Conservation (phyloP, 1,140 invertebrate species). For the Cyrtorhinus lividipennis region DNA sequence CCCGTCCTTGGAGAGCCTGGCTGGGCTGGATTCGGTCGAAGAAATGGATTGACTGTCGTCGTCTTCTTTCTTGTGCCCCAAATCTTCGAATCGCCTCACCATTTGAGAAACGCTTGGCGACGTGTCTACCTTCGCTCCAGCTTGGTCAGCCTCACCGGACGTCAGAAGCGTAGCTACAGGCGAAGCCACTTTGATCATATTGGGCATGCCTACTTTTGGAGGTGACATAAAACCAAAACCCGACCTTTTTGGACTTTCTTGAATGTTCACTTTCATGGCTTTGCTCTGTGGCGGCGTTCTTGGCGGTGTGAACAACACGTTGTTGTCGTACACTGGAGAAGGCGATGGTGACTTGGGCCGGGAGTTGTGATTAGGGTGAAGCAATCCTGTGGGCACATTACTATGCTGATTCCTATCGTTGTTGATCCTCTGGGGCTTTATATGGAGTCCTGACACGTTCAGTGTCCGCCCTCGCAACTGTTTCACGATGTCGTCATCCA, state of each 20-base stretch:
- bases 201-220: constrained; percentile 12
- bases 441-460: constrained; percentile 14
- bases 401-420: constrained; percentile 14
- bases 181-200: constrained; percentile 21
- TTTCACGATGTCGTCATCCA: constrained; percentile 23
- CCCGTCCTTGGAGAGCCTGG: background rate
- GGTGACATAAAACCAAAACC: constrained; percentile 15
- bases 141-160: constrained; percentile 10
- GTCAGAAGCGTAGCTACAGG: constrained; percentile 20
- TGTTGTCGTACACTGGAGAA: background rate
- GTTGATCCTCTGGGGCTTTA: constrained; percentile 1
- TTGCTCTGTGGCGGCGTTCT: background rate
- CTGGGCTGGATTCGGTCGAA: background rate
- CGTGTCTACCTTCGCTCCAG: background rate
- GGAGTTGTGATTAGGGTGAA: constrained; percentile 20
- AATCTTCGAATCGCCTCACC: constrained; percentile 26
- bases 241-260: constrained; percentile 15
- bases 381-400: constrained; percentile 15
- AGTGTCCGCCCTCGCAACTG: constrained; percentile 17
- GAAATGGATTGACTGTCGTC: constrained; percentile 29
- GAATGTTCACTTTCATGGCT: constrained; percentile 16
- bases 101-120: constrained; percentile 26
- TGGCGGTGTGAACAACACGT: constrained; percentile 1
- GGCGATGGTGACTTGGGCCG: background rate
- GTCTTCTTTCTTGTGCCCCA: constrained; percentile 23